Percentiles rank a stretch among this genome's conserved stretches.
Conservation (phyloP, 2,113 vertebrate species). For the Cryptotis parvus region DNA sequence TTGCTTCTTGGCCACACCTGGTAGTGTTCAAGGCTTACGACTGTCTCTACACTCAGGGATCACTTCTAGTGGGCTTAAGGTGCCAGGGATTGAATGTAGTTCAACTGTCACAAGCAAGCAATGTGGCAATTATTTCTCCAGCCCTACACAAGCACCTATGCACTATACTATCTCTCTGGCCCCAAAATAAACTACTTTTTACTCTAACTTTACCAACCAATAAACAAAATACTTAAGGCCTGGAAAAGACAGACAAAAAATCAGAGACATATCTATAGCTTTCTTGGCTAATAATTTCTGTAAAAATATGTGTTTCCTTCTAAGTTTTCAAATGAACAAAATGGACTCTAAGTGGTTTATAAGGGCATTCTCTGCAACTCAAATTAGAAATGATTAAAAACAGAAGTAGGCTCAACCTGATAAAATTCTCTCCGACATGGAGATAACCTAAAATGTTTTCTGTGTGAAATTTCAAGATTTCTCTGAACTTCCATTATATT, state of each 20-base stretch:
- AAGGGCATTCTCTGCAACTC: neutral
- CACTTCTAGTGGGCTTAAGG: too few species aligned
- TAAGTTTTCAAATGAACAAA: neutral
- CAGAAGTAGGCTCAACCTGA: neutral
- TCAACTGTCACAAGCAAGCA: too few species aligned
- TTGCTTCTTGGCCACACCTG: too few species aligned
- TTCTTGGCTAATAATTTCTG: neutral
- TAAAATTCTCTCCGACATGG: neutral
- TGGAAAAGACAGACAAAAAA: neutral
- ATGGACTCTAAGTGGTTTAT: neutral
- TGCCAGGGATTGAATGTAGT: too few species aligned
- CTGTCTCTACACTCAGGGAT: too few species aligned
- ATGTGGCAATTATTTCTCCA: too few species aligned
- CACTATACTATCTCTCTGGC: neutral
- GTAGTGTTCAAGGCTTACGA: too few species aligned
- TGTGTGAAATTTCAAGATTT: neutral
- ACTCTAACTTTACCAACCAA: neutral
- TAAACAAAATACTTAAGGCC: neutral
- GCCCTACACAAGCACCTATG: too few species aligned
- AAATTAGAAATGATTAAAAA: neutral
- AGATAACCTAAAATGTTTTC: neutral
- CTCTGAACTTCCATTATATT: neutral
- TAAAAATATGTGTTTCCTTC: neutral
- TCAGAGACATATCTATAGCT: neutral
- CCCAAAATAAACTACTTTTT: neutral